A percentile compares a stretch with the other conserved stretches of the same genome.
phyloP scores from a whole-genome alignment of 1,140 invertebrate genomes.

The Hestina assimilis region DNA sequence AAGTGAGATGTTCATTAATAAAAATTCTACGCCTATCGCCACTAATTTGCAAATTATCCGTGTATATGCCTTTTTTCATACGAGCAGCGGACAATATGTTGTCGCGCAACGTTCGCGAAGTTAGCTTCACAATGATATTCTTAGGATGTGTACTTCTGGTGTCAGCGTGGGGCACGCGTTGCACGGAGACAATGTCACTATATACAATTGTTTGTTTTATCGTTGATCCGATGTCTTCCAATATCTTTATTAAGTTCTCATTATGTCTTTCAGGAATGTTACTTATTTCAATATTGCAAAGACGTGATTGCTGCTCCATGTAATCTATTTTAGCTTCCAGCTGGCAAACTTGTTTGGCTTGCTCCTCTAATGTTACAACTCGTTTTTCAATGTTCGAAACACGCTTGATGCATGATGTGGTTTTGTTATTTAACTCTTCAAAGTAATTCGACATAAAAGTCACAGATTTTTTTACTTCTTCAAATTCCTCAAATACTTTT shows the following conservation, averaged over 20 bases:
- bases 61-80: conserved; percentile 8
- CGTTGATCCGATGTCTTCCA: conserved; percentile 6
- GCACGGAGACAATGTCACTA: conserved; percentile 23
- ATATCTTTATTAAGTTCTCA: conserved; percentile 21
- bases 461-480: conserved; percentile 1
- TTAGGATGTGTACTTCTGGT: conserved; percentile 17
- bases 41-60: not conserved
- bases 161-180: conserved; percentile 31
- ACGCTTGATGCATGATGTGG: not conserved
- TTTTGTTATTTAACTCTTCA: not conserved
- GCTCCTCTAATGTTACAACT: not conserved
- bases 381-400: not conserved
- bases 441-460: not conserved
- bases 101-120: conserved; percentile 22
- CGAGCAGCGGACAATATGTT: conserved; percentile 7
- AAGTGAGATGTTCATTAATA: conserved; percentile 27
- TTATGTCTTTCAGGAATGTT: conserved; percentile 26
- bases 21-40: conserved; percentile 12
- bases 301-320: conserved; percentile 25
- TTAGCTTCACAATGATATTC: conserved; percentile 34
- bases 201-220: conserved; percentile 4
- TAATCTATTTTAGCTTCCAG: conserved; percentile 8
- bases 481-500: not conserved
- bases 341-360: not conserved
- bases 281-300: conserved; percentile 24